phyloP scores from a whole-genome alignment of 2,113 vertebrate species.

The Balaeniceps rex region DNA sequence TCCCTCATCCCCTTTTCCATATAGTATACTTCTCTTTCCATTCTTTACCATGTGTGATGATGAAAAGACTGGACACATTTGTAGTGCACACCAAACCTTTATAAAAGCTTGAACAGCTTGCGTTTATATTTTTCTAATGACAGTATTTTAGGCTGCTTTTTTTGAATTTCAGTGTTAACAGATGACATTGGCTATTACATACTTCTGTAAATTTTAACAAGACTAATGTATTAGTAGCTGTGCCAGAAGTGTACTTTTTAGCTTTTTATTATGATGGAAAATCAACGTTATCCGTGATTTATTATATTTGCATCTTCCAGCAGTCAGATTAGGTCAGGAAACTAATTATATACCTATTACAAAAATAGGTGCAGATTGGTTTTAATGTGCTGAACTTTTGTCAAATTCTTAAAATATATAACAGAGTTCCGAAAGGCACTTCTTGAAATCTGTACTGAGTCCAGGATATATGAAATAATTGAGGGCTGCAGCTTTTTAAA shows the following conservation, averaged over 20 bases:
- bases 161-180: constrained; percentile 17
- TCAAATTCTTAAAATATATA: background rate
- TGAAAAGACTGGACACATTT: background rate
- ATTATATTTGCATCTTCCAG: background rate
- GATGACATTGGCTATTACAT: background rate
- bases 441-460: background rate
- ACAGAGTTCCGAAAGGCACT: background rate
- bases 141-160: background rate
- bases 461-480: background rate
- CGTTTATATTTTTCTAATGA: background rate
- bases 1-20: background rate
- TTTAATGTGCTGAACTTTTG: background rate
- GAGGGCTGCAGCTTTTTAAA: background rate
- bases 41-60: background rate
- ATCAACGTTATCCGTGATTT: background rate
- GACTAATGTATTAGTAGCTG: background rate
- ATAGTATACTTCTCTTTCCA: background rate
- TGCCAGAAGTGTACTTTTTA: background rate
- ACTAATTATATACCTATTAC: background rate
- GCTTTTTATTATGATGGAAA: constrained; percentile 17
- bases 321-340: background rate
- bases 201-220: background rate
- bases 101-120: background rate
- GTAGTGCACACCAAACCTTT: background rate
- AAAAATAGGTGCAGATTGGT: background rate